Percentiles rank a stretch among this genome's conserved stretches.
Conservation (phyloP, 2,888 invertebrate species). For the Agonopterix alstromeriana region DNA sequence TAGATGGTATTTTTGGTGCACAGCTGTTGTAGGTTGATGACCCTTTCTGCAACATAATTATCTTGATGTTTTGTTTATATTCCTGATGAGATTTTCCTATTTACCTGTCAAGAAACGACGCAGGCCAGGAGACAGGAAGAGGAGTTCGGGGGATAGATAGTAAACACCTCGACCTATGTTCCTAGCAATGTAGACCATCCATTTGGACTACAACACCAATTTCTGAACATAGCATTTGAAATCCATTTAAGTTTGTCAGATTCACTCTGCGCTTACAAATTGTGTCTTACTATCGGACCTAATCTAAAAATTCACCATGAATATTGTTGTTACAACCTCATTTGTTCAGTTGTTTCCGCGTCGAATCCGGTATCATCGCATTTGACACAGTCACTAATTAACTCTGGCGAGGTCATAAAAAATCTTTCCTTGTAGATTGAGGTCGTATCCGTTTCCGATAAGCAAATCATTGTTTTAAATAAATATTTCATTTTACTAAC, state of each 20-base stretch:
- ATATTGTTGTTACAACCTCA: slow-evolving; percentile 21
- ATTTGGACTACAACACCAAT: too few relatives aligned
- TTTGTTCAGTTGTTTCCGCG: slow-evolving; percentile 23
- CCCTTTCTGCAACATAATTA: slow-evolving; percentile 13
- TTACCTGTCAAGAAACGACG: neutral
- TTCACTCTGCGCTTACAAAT: slow-evolving; percentile 14
- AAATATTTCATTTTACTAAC: neutral
- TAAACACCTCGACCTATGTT: too few relatives aligned
- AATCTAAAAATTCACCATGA: slow-evolving; percentile 20
- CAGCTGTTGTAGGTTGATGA: slow-evolving; percentile 40
- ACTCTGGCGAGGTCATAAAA: slow-evolving; percentile 23
- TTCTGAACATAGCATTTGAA: too few relatives aligned
- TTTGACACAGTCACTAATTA: slow-evolving; percentile 39
- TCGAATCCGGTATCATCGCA: slow-evolving; percentile 28
- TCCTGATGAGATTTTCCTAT: neutral
- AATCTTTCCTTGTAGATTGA: slow-evolving; percentile 24
- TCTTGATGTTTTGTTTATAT: slow-evolving; percentile 13
- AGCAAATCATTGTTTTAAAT: slow-evolving; percentile 9
- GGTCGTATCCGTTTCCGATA: slow-evolving; percentile 18
- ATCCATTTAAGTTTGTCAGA: neutral
- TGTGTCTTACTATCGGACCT: slow-evolving; percentile 18
- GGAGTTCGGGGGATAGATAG: too few relatives aligned
- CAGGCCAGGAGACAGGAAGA: too few relatives aligned
- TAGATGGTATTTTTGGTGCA: slow-evolving; percentile 36
- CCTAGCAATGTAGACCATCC: too few relatives aligned